Conservation (phyloP, 2,113 vertebrate genomes). For the Suricata suricatta region DNA sequence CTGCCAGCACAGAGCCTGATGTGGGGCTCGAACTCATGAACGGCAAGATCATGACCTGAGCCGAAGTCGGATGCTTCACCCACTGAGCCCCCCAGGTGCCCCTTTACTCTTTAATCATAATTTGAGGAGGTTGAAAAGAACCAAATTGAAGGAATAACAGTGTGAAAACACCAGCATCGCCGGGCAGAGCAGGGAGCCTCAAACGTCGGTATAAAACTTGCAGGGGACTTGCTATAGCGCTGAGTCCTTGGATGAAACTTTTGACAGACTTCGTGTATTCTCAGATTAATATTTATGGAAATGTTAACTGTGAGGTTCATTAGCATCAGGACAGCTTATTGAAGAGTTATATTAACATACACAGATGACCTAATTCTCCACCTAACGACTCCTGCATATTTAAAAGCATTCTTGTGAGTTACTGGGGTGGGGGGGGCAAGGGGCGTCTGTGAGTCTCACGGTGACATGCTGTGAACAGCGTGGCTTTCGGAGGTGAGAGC, state of each 20-base stretch:
- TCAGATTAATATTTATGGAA: not conserved
- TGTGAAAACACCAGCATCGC: not conserved
- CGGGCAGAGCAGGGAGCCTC: no score
- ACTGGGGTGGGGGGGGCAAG: rapidly evolving
- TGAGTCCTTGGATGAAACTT: not conserved
- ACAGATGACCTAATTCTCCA: not conserved
- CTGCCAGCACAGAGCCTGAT: no score
- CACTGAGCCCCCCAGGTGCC: no score
- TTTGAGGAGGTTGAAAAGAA: not conserved
- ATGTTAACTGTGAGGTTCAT: no score
- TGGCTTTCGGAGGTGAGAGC: not conserved
- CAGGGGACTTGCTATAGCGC: no score
- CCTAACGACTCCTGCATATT: no score
- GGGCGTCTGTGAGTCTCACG: not conserved
- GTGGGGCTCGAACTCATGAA: no score
- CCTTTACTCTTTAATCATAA: not conserved
- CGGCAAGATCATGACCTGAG: no score
- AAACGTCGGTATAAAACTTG: not conserved
- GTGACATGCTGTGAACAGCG: rapidly evolving
- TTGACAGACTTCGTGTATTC: not conserved
- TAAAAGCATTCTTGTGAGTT: not conserved
- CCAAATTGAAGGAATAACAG: not conserved
- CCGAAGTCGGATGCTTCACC: no score
- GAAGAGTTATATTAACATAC: not conserved
- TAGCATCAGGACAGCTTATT: not conserved